Percentiles rank a stretch among this genome's conserved stretches.
These are phyloP conservation scores for Odontamblyopus lacepedii DNA, from an alignment of 2,797 vertebrate species.

Conservation along the genomic window DNA sequence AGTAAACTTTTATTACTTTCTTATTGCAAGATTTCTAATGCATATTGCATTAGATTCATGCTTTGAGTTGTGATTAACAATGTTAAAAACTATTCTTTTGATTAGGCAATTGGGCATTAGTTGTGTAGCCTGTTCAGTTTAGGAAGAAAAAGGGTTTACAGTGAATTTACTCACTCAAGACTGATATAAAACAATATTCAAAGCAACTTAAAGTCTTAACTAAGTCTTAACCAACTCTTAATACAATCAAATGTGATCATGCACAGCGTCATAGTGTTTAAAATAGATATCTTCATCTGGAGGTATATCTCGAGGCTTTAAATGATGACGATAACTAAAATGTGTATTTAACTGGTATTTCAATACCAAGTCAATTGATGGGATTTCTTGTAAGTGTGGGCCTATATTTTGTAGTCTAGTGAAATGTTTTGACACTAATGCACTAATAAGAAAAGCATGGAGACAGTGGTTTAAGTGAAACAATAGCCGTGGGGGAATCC, in stretches of 20 bases:
- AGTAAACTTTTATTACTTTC: slow-evolving; percentile 45
- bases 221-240: too few species aligned
- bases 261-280: neutral
- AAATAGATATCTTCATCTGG: too few species aligned
- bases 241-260: neutral
- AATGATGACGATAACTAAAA: neutral
- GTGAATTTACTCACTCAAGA: too few species aligned
- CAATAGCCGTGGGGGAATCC: slow-evolving; percentile 32
- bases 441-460: slow-evolving; percentile 31
- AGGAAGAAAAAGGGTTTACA: too few species aligned
- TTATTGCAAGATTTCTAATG: neutral
- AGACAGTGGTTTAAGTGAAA: slow-evolving; percentile 39
- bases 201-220: too few species aligned
- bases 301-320: slow-evolving; percentile 13
- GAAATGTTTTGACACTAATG: slow-evolving; percentile 13
- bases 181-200: too few species aligned
- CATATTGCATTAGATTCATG: neutral
- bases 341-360: neutral
- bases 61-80: neutral
- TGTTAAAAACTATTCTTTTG: neutral
- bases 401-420: neutral
- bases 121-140: neutral
- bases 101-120: neutral
- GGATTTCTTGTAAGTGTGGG: neutral
- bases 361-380: neutral